Base-by-base conservation (phyloP, 2,888 invertebrate species). In the Synanthedon myopaeformis region DNA sequence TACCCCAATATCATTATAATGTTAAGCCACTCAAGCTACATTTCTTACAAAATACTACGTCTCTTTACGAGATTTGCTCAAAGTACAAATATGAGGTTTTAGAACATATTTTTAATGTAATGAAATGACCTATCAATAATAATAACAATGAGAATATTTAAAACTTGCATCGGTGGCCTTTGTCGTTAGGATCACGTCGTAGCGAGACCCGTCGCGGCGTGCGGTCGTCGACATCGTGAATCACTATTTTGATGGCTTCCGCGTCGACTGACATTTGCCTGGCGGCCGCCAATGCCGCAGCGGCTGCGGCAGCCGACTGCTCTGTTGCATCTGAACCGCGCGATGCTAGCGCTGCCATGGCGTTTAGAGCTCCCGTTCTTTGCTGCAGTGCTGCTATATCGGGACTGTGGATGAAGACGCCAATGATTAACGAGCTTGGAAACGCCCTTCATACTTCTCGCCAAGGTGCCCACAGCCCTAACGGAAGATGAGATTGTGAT, bases 211-310 rank as follows among this genome's bases (percentile, higher is more conserved):
- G 90, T 56, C 93, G 89, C 62, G 94, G 94, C 35, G 94, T 89
- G 61, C 90, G 89, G 57, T 94, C 94, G 78, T 96, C 96, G 12
- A 96, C 96, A 75, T 96, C 96, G 71, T 96, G 96, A 67, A 96
- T 96, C 61, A 96, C 96, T 63, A 96, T 96, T 75, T 96, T 93
- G 67, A 96, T 96, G 59, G 95, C 95, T 75, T 96, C 96, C 1
- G 96, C 96, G 70, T 96, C 96, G 57, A 94, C 94, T 17, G 96
- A 95, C 69, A 94, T 94, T 70, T 96, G 96, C 4, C 96, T 89
- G 49, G 94, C 89, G 10, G 92, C 90, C 1, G 92, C 91, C 14
- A 90, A 89, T 42, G 90, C 90, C 50, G 90, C 83, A 3, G 89
- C 88, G 1, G 89, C 76, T 8, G 88, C 76, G 10, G 83, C 82